Evolutionary conservation across 2,888 invertebrate genomes (phyloP).

Genomic region (Leucozona laternaria): DNA sequence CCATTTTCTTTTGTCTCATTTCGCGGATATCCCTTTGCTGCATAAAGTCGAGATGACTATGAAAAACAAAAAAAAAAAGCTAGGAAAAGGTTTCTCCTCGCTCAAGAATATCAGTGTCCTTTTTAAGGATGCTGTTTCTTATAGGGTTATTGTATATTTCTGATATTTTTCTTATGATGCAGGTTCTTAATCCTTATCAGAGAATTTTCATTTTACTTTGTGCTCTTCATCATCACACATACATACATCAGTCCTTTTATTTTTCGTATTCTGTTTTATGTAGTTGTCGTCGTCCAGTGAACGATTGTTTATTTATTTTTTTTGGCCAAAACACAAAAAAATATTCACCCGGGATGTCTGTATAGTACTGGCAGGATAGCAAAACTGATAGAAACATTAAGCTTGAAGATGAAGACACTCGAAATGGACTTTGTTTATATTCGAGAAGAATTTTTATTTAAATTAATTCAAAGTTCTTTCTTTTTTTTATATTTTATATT

Average conservation of each 20-base stretch:
- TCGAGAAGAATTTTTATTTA: constrained; percentile 62
- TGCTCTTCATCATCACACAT: constrained; percentile 62
- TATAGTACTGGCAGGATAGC: constrained; percentile 20
- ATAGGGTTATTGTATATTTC: constrained; percentile 54
- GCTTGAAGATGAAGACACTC: neutral
- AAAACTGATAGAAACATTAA: constrained; percentile 46
- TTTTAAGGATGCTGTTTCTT: constrained; percentile 53
- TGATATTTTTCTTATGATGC: constrained; percentile 66
- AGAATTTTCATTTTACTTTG: constrained; percentile 65
- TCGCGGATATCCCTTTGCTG: constrained; percentile 67
- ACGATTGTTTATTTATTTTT: neutral
- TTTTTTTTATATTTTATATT: constrained; percentile 10
- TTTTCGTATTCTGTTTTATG: constrained; percentile 10
- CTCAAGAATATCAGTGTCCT: constrained; percentile 67
- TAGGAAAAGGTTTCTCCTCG: constrained; percentile 11
- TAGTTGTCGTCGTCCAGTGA: constrained; percentile 50
- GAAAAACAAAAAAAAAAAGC: constrained; percentile 29
- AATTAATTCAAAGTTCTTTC: constrained; percentile 72
- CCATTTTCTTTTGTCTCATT: constrained; percentile 69
- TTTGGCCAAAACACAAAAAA: constrained; percentile 57
- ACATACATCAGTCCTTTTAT: constrained; percentile 23
- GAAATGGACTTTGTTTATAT: constrained; percentile 65
- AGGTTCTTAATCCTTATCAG: constrained; percentile 71
- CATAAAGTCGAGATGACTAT: constrained; percentile 58
- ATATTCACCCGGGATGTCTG: constrained; percentile 22